phyloP scores from a whole-genome alignment of 2,797 vertebrate species.

The Fratercula arctica region DNA sequence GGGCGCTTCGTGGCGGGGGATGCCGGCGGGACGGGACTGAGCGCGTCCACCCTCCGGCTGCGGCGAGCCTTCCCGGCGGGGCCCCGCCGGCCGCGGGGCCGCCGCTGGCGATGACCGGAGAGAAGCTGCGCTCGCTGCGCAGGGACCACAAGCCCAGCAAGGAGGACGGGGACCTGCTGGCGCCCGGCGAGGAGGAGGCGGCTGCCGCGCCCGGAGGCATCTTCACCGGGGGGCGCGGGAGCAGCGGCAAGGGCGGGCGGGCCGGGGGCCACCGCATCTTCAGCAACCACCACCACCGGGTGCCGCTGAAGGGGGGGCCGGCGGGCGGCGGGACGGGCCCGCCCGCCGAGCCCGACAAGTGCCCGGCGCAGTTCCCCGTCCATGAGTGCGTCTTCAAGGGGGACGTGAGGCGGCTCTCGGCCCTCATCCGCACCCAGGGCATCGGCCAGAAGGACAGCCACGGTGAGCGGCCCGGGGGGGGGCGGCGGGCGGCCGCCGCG shows the following conservation, averaged over 20 bases:
- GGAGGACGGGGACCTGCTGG: slow-evolving; percentile 89
- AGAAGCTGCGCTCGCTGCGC: slow-evolving; percentile 94
- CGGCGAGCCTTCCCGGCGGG: not conserved
- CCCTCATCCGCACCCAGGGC: slow-evolving; percentile 94
- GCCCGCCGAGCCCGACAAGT: slow-evolving; percentile 41
- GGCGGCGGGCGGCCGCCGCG: no score
- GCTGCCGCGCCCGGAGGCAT: slow-evolving; percentile 84
- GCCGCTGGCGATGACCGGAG: slow-evolving; percentile 89
- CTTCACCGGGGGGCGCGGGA: slow-evolving; percentile 79
- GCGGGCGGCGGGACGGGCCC: slow-evolving; percentile 23
- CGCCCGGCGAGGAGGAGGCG: slow-evolving; percentile 89
- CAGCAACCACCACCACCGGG: slow-evolving; percentile 81
- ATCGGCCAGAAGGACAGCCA: slow-evolving; percentile 96
- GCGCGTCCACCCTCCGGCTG: not conserved
- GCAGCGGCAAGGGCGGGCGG: slow-evolving; percentile 77
- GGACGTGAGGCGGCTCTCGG: slow-evolving; percentile 92
- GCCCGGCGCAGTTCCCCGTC: slow-evolving; percentile 85
- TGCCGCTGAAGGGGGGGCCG: slow-evolving; percentile 55
- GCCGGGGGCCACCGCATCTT: slow-evolving; percentile 80
- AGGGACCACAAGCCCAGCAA: slow-evolving; percentile 92
- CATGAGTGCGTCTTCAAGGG: slow-evolving; percentile 96
- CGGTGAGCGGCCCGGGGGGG: slow-evolving; percentile 79
- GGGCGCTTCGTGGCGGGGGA: not conserved
- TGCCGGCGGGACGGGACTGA: slow-evolving; percentile 52
- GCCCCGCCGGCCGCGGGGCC: not conserved